phyloP scores from a whole-genome alignment of 1,140 invertebrate genomes.

The Campoletis sonorensis region DNA sequence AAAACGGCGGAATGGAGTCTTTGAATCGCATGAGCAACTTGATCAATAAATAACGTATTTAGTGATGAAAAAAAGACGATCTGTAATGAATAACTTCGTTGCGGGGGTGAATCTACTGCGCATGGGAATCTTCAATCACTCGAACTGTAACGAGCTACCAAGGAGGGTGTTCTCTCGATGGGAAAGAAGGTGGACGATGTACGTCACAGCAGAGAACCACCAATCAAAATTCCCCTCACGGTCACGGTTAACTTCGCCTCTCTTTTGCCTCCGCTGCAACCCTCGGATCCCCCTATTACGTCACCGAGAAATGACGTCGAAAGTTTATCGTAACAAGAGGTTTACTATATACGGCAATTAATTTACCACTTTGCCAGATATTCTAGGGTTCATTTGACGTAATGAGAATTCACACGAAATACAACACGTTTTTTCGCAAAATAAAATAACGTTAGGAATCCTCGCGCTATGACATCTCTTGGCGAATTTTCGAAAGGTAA shows the following conservation, averaged over 20 bases:
- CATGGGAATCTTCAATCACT: constrained; percentile 6
- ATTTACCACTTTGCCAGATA: neutral
- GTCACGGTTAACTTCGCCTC: neutral
- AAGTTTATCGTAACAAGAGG: neutral
- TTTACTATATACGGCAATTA: neutral
- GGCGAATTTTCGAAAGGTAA: neutral
- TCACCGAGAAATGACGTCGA: constrained; percentile 13
- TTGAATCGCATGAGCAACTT: neutral
- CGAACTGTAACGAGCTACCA: neutral
- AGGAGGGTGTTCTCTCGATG: neutral
- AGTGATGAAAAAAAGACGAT: neutral
- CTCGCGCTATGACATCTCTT: neutral
- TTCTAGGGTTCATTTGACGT: neutral
- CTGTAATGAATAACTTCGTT: neutral
- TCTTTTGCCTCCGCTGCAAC: neutral
- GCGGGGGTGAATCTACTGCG: neutral
- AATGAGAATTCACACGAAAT: neutral
- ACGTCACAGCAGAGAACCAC: neutral
- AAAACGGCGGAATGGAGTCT: neutral
- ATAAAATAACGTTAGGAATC: neutral
- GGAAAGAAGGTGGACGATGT: constrained; percentile 17
- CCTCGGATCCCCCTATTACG: neutral
- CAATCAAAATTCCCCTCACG: constrained; percentile 9
- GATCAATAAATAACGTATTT: neutral
- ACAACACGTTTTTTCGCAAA: neutral